These are phyloP conservation scores for Carcharodon carcharias DNA, from an alignment of 2,797 vertebrate species.

Conservation along the genomic window DNA sequence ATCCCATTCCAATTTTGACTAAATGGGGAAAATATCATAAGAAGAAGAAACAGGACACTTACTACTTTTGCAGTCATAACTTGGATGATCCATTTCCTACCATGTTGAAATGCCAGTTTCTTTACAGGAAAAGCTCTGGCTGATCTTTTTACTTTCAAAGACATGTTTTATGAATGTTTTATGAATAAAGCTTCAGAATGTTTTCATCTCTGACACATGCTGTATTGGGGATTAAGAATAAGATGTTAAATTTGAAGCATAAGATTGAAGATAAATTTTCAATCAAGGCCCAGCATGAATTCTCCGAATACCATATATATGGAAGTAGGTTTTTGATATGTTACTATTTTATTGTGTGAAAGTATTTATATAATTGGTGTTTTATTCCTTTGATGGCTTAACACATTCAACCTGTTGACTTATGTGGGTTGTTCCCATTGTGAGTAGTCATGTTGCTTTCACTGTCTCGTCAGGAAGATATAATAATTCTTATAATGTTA, in stretches of 20 bases:
- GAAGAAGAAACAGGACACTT: neutral
- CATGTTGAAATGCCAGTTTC: neutral
- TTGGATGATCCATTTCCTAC: neutral
- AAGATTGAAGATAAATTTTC: neutral
- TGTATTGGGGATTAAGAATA: neutral
- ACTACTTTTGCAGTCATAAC: neutral
- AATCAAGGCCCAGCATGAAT: neutral
- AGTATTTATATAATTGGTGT: neutral
- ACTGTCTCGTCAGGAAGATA: no score
- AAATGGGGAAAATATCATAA: neutral
- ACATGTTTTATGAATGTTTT: constrained; percentile 30
- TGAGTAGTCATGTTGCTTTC: neutral
- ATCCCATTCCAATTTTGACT: neutral
- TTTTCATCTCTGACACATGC: constrained; percentile 16
- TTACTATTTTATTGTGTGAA: neutral
- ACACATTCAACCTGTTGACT: constrained; percentile 3
- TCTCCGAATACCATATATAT: neutral
- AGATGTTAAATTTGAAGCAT: constrained; percentile 15
- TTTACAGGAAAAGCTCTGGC: neutral
- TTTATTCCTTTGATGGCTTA: neutral
- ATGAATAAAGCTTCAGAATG: neutral
- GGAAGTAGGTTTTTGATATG: neutral
- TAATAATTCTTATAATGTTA: no score
- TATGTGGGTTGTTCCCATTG: neutral
- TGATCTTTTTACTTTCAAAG: constrained; percentile 15